Conservation (phyloP, 2,888 invertebrate genomes). For the Strigamia maritima region DNA sequence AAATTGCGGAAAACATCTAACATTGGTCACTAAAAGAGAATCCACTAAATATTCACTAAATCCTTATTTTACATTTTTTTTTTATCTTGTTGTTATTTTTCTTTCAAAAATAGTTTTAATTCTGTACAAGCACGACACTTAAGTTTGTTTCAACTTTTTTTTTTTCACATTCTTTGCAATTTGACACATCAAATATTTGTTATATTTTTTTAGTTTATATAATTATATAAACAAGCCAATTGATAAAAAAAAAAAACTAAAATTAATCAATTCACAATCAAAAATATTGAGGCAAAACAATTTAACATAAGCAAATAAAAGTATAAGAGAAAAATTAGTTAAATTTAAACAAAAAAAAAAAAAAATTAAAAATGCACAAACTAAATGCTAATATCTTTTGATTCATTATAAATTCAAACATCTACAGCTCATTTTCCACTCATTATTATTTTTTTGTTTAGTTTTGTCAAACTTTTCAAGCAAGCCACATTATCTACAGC, state of each 20-base stretch:
- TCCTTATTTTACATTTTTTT: slow-evolving; percentile 1
- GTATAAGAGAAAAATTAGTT: not conserved
- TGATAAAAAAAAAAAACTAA: not conserved
- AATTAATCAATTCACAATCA: not conserved
- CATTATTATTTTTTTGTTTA: not conserved
- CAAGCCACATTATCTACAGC: slow-evolving; percentile 15
- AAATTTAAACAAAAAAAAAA: not conserved
- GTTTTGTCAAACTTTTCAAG: not conserved
- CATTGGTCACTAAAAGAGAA: slow-evolving; percentile 5
- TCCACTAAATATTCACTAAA: slow-evolving; percentile 16
- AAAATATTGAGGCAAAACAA: not conserved
- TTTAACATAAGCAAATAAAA: not conserved
- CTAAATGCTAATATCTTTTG: slow-evolving; percentile 21
- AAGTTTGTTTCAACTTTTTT: not conserved
- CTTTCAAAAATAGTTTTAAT: slow-evolving; percentile 27
- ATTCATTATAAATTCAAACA: not conserved
- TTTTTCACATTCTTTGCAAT: slow-evolving; percentile 15
- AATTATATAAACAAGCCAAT: not conserved
- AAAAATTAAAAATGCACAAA: not conserved
- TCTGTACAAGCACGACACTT: slow-evolving; percentile 21
- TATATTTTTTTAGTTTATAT: not conserved
- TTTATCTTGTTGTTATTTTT: not conserved
- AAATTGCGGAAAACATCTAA: slow-evolving; percentile 13
- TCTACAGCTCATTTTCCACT: slow-evolving; percentile 7
- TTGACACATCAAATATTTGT: slow-evolving; percentile 4